Base-by-base conservation (phyloP, 1,140 invertebrate genomes). In the Drosophila quadrilineata region DNA sequence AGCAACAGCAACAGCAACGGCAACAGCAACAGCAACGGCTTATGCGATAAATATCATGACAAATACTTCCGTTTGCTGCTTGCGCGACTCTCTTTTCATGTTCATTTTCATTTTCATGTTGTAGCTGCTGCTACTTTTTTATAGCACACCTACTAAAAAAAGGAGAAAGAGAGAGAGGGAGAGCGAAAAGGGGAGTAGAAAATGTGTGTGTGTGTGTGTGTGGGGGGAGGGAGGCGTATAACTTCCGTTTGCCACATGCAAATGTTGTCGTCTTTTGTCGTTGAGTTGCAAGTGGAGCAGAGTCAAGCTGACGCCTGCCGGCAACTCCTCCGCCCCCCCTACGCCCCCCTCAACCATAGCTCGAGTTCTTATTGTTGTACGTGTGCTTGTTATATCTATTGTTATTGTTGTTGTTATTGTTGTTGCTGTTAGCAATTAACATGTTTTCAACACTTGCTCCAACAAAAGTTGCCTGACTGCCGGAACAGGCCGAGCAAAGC, bases 1-100 rank as follows among this genome's bases (percentile, higher is more conserved):
- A 65, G 54, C 70, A 58, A 75, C 69, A 56, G 75, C 71, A n/a
- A n/a, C 31, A 35, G n/a, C 40, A 10, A 38, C 36, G 35, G 3
- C 14, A n/a, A n/a, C n/a, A n/a, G 19, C 38, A 41, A 16, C 16
- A 64, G 54, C 72, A 63, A 77, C 72, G 65, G 79, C 73, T 73
- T 84, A 76, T 84, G 77, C 77, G 77, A 84, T 84, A 84, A 84
- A 84, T 84, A 74, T 84, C 77, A 67, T 54, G 77, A 84, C 79
- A 84, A 82, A 84, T 82, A 76, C 77, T 82, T 82, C 73, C 77
- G 70, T 21, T 41, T 52, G 29, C 49, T 57, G 57, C 69, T 79
- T 54, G 48, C 36, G 35, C 53, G 50, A 19, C 24, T 36, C 28
- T 41, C 22, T 52, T 60, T 43, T 16, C 17, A 46, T 58, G 38